Evolutionary conservation across 2,888 invertebrate species (phyloP).

Genomic region (Serrognathus titanus): DNA sequence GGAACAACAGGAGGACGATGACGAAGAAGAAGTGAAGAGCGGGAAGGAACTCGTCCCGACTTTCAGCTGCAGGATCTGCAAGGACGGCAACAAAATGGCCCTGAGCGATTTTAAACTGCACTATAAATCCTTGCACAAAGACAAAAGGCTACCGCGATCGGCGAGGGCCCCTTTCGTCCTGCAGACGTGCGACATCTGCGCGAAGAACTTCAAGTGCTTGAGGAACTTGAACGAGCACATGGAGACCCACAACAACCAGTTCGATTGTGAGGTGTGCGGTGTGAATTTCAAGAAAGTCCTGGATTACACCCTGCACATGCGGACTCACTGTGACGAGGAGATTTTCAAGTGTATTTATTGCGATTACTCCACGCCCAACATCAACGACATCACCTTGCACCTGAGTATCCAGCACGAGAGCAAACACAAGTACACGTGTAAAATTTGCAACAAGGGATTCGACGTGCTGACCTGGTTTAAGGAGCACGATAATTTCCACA

Average conservation of each 20-base stretch:
- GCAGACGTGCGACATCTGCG: slow-evolving; percentile 43
- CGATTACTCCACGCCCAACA: slow-evolving; percentile 39
- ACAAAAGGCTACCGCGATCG: slow-evolving; percentile 32
- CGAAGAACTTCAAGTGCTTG: slow-evolving; percentile 39
- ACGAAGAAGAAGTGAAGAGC: slow-evolving; percentile 5
- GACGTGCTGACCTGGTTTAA: slow-evolving; percentile 55
- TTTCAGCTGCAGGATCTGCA: slow-evolving; percentile 15
- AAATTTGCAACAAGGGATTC: slow-evolving; percentile 56
- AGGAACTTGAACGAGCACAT: slow-evolving; percentile 43
- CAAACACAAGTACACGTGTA: slow-evolving; percentile 52
- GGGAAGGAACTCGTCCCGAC: slow-evolving; percentile 1
- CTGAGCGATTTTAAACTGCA: slow-evolving; percentile 12
- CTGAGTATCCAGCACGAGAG: slow-evolving; percentile 32
- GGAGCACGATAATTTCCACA: slow-evolving; percentile 59
- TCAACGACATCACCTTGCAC: slow-evolving; percentile 41
- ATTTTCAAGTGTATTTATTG: slow-evolving; percentile 44
- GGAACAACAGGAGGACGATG: slow-evolving; percentile 2
- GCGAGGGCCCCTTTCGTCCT: slow-evolving; percentile 30
- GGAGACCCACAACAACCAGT: slow-evolving; percentile 45
- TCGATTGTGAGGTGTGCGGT: slow-evolving; percentile 44
- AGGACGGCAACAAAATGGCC: slow-evolving; percentile 1
- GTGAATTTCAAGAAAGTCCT: slow-evolving; percentile 42
- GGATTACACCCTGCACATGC: slow-evolving; percentile 43
- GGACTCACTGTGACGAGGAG: slow-evolving; percentile 40
- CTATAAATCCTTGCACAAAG: slow-evolving; percentile 30